Evolutionary conservation across 2,888 invertebrate species (phyloP), one percentile per base, ranked within the genome.

Genomic region (Drosophila stalkeri): DNA sequence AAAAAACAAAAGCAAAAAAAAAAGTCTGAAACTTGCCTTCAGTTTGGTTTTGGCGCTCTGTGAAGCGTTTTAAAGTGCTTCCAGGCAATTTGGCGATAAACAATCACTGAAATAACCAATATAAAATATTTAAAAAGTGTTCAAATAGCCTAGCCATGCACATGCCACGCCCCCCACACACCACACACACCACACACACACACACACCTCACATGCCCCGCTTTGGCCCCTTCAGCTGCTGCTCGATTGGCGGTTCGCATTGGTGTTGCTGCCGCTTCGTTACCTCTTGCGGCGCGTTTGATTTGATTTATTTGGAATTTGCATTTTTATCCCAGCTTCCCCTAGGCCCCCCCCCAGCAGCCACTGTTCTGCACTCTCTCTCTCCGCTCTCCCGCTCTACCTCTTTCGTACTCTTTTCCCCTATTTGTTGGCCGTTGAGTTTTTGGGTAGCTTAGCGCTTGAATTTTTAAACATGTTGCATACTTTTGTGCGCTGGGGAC

Each of bases 11-110:
- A 9, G n/a, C n/a, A n/a, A n/a, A 0, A 41, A 14, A 23, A 16
- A 46, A 7, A 23, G 3, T 16, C 23, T n/a, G 0, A 41, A 44
- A 14, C 41, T 57, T 7, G 49, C 20, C 23, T 16, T 41, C 62
- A 70, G 66, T 69, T 85, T 80, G 67, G 18, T 51, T 83, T 83
- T 65, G 74, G 65, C 68, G 89, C 70, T 89, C 86, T 75, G 75
- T 87, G 83, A 82, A 86, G 91, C 91, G 92, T 90, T 91, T 91
- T 84, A 75, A 92, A 91, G 80, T 90, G 92, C 92, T 91, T 91
- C 91, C 91, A 91, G 91, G 84, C 91, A 92, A 91, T 91, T 91
- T 92, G 85, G 80, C 84, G 84, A 89, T 92, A 90, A 86, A 86
- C 86, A 86, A 86, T 86, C 89, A 72, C 85, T 81, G 90, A 77